Conservation (phyloP, 2,888 invertebrate genomes). For the Nymphalis polychloros region DNA sequence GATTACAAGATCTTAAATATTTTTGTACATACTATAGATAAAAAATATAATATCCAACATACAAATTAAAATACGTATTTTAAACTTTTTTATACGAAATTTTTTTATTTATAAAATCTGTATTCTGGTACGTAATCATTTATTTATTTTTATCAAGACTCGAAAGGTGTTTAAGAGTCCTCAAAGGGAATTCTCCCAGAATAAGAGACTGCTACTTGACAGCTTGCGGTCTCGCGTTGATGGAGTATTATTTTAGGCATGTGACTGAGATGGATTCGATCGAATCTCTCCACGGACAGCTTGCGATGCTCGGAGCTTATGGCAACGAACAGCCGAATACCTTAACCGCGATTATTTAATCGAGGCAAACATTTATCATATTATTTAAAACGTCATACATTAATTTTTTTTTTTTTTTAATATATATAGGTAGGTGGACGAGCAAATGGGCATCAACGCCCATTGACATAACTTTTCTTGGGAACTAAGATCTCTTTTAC, state of each 20-base stretch:
- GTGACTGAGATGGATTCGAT: slow-evolving; percentile 79
- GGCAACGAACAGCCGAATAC: slow-evolving; percentile 16
- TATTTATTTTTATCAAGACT: neutral
- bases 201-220: slow-evolving; percentile 56
- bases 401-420: too few relatives aligned
- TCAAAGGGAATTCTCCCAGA: slow-evolving; percentile 43
- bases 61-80: too few relatives aligned
- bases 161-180: neutral
- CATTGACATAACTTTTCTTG: too few relatives aligned
- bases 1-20: too few relatives aligned
- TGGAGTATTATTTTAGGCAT: slow-evolving; percentile 72
- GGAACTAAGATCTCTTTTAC: too few relatives aligned
- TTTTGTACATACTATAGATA: too few relatives aligned
- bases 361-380: slow-evolving; percentile 7
- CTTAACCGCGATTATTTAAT: slow-evolving; percentile 2
- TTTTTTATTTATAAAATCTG: neutral
- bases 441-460: too few relatives aligned
- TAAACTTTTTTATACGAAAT: neutral
- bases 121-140: neutral
- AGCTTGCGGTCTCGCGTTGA: slow-evolving; percentile 55
- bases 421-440: too few relatives aligned
- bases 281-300: slow-evolving; percentile 70
- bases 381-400: neutral
- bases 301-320: slow-evolving; percentile 55
- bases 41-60: too few relatives aligned